These are phyloP conservation scores for Prunella strophiata DNA, from an alignment of 2,797 vertebrate genomes.

Conservation along the genomic window DNA sequence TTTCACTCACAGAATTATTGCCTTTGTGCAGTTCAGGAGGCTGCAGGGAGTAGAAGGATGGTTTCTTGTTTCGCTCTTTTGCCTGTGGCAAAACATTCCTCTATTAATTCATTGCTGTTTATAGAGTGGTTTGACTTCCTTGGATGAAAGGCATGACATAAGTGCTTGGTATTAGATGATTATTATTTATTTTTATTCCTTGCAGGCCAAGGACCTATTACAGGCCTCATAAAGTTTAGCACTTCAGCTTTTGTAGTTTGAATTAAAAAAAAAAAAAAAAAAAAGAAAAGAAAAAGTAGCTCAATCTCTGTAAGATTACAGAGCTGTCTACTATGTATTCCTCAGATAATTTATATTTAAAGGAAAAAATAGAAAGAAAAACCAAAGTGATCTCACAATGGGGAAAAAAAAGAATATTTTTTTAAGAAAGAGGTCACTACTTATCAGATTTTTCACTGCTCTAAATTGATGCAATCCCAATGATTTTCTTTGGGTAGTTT, in stretches of 20 bases:
- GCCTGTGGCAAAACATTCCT: conserved; percentile 50
- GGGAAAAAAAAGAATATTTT: neutral
- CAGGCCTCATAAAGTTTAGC: conserved; percentile 29
- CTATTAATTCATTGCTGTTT: conserved; percentile 45
- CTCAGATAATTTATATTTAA: neutral
- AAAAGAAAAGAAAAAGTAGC: neutral
- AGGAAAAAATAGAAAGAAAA: neutral
- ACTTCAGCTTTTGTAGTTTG: neutral
- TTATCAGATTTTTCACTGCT: neutral
- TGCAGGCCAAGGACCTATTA: neutral
- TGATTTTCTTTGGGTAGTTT: neutral
- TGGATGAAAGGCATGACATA: conserved; percentile 48
- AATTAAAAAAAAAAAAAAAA: neutral
- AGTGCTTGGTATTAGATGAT: conserved; percentile 37
- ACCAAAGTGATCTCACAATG: neutral
- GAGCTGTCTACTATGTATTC: neutral
- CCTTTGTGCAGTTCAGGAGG: conserved; percentile 2
- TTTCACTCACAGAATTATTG: neutral
- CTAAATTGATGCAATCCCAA: neutral
- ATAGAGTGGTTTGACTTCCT: conserved; percentile 52
- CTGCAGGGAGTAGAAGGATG: neutral
- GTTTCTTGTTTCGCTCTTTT: neutral
- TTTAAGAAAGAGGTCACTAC: neutral
- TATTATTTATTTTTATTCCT: conserved; percentile 54
- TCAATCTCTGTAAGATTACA: neutral